Conservation (phyloP, 2,888 invertebrate species). For the Epistrophe eligans region DNA sequence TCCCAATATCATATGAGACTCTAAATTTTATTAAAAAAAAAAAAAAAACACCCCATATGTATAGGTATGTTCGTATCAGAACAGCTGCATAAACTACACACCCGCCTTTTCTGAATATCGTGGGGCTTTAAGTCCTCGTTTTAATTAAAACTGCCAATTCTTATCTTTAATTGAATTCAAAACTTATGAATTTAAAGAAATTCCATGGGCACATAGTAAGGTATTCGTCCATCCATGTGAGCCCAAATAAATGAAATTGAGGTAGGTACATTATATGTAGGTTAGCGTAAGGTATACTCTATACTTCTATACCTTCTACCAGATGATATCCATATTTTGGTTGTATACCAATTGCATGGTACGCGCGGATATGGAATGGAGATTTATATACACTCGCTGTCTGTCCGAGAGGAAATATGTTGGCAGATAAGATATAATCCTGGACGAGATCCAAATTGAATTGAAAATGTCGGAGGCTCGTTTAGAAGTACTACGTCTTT, state of each 20-base stretch:
- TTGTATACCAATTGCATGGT: neutral
- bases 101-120: neutral
- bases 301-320: neutral
- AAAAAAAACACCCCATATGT: conserved; percentile 8
- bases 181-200: conserved; percentile 52
- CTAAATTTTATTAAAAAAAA: neutral
- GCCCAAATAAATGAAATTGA: neutral
- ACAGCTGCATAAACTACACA: conserved; percentile 1
- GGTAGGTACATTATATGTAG: neutral
- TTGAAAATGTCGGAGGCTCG: conserved; percentile 47
- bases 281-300: neutral
- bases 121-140: conserved; percentile 19
- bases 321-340: conserved; percentile 58
- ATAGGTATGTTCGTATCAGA: neutral
- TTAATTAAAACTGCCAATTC: conserved; percentile 60
- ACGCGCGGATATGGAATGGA: conserved; percentile 40
- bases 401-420: conserved; percentile 63
- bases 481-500: conserved; percentile 27
- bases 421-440: conserved; percentile 65
- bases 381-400: conserved; percentile 56
- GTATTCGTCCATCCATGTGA: neutral
- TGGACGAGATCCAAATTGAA: conserved; percentile 59
- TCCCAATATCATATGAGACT: neutral
- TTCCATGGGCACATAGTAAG: conserved; percentile 4
- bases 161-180: conserved; percentile 65